Percentiles rank a stretch among this genome's conserved stretches.
phyloP scores from a whole-genome alignment of 2,113 vertebrate species.

The Epinephelus fuscoguttatus region DNA sequence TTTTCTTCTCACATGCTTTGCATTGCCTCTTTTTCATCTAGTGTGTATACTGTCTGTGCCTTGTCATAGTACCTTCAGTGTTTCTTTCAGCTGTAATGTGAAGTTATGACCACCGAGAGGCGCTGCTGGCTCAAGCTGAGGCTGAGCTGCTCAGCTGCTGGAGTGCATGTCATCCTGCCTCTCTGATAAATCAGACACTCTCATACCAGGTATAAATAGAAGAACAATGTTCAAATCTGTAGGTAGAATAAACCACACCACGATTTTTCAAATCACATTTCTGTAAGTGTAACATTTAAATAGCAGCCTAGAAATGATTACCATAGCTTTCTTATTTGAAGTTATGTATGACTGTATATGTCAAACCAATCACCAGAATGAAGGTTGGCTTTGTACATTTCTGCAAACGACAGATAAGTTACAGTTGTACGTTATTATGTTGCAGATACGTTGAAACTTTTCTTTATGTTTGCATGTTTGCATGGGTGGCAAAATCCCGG shows the following conservation, averaged over 20 bases:
- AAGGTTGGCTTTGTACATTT: no score
- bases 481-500: no score
- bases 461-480: no score
- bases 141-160: background rate
- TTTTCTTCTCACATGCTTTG: background rate
- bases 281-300: background rate
- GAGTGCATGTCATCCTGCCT: background rate
- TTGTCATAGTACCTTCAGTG: no score
- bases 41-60: background rate
- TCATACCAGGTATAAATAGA: background rate
- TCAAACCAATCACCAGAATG: no score
- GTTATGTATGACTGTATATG: no score
- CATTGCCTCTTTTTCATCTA: background rate
- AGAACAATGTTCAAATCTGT: background rate
- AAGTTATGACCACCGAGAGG: constrained; percentile 23
- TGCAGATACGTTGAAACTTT: no score
- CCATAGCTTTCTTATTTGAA: background rate
- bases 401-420: no score
- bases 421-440: no score
- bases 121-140: constrained; percentile 21
- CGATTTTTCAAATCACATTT: background rate
- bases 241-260: background rate
- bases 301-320: background rate
- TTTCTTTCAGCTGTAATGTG: constrained; percentile 38
- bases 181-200: background rate